phyloP scores from a whole-genome alignment of 2,113 vertebrate genomes.

The Tylochromis polylepis region DNA sequence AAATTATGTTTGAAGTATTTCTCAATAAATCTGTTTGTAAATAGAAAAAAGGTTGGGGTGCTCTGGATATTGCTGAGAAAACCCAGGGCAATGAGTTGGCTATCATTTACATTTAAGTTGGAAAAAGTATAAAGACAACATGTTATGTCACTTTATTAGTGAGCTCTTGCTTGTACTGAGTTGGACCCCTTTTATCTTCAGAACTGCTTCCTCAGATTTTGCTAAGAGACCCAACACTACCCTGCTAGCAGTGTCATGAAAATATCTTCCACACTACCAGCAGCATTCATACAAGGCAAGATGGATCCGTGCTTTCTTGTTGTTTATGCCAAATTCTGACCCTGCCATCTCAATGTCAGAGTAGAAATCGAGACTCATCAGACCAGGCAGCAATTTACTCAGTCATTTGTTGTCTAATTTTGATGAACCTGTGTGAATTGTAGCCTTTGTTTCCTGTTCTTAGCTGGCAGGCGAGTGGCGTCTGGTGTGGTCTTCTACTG shows the following conservation, averaged over 20 bases:
- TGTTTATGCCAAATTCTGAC: not conserved
- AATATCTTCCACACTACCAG: not conserved
- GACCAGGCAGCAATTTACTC: not conserved
- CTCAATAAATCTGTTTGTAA: not conserved
- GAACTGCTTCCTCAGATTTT: not conserved
- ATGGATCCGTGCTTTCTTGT: not conserved
- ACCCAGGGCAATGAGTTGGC: not conserved
- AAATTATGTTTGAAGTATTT: not conserved
- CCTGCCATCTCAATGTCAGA: not conserved
- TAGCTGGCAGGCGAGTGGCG: no score
- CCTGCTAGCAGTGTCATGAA: not conserved
- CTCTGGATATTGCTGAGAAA: not conserved
- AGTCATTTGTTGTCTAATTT: no score
- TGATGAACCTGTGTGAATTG: no score
- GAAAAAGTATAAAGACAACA: not conserved
- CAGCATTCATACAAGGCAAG: not conserved
- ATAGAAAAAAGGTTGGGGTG: not conserved
- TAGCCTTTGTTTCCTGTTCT: no score
- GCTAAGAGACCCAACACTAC: not conserved
- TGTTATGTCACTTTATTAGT: not conserved
- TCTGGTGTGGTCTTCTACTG: no score
- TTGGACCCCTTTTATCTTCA: not conserved
- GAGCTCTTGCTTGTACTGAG: not conserved
- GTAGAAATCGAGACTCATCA: not conserved
- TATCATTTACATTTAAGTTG: not conserved